Evolutionary conservation across 2,797 vertebrate genomes (phyloP), one percentile per base, ranked within the genome.

Genomic region (Molossus molossus): DNA sequence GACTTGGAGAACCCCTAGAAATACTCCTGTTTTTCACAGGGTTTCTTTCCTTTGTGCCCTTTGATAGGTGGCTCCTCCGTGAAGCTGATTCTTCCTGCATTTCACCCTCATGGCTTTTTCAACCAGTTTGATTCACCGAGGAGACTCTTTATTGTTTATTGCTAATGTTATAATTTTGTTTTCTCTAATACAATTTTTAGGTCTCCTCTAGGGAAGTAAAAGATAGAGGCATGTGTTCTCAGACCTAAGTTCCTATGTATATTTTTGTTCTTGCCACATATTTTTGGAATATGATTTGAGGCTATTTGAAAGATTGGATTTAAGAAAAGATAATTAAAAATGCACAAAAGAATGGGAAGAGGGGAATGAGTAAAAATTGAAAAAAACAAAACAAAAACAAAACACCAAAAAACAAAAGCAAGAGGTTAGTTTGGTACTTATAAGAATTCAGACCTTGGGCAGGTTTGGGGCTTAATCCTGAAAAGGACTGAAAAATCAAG

Each of bases 211-310:
- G 85, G 62, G 81, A 94, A 94, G 29, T 67, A 93, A 95, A 82
- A 86, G 15, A 82, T 90, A 87, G 33, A 83, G n/a, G 55, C 50
- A 29, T 88, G 50, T 88, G 18, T 73, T 92, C 69, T 88, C 85
- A 97, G 55, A 91, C 94, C 83, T 95, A 91, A 91, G 96, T 97
- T 97, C 27, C n/a, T 89, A 40, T 87, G 75, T 91, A 84, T 33
- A 15, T 91, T 94, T 94, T 96, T 91, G 87, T 94, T 90, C 65
- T 93, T 93, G 81, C 37, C 82, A 95, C 50, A 67, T 58, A 53
- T 82, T 95, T 93, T 95, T 86, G 7, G 91, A 95, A 92, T 83
- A 89, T 25, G 60, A 83, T 93, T 92, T 88, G 77, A 95, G 29
- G 20, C 23, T 86, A 25, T 70, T 94, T 79, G 55, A 82, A 94